Evolutionary conservation across 2,888 invertebrate species (phyloP).

Genomic region (Mamestra brassicae): DNA sequence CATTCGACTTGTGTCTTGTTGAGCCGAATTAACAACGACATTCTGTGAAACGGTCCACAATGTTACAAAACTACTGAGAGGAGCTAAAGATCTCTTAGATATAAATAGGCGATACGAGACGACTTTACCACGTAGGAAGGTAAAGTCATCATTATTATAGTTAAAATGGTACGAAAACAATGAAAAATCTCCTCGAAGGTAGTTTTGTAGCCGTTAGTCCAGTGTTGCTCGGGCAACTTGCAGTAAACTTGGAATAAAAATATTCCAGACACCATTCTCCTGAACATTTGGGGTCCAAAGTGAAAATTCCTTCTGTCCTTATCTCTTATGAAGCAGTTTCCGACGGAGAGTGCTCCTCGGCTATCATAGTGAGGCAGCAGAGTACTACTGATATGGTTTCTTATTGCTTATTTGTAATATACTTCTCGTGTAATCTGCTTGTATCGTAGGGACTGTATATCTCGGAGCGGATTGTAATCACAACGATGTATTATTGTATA

Average conservation of each 20-base stretch:
- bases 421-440: slow-evolving; percentile 32
- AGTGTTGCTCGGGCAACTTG: slow-evolving; percentile 11
- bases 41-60: neutral
- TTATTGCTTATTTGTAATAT: slow-evolving; percentile 35
- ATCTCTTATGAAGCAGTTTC: slow-evolving; percentile 35
- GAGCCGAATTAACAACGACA: too few relatives aligned
- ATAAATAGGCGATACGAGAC: slow-evolving; percentile 29
- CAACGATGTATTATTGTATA: slow-evolving; percentile 58
- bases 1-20: neutral
- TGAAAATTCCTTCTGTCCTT: slow-evolving; percentile 56
- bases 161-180: slow-evolving; percentile 33
- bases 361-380: slow-evolving; percentile 18
- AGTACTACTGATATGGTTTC: slow-evolving; percentile 38
- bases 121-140: neutral
- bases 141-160: slow-evolving; percentile 21
- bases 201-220: slow-evolving; percentile 20
- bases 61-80: slow-evolving; percentile 16
- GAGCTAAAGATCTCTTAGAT: slow-evolving; percentile 54
- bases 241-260: neutral
- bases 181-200: slow-evolving; percentile 10
- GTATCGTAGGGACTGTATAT: neutral
- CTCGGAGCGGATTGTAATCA: slow-evolving; percentile 22
- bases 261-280: slow-evolving; percentile 43
- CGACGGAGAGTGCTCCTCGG: slow-evolving; percentile 1
- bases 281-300: slow-evolving; percentile 61